Conservation (phyloP, 2,888 invertebrate genomes). For the Ceramica pisi region DNA sequence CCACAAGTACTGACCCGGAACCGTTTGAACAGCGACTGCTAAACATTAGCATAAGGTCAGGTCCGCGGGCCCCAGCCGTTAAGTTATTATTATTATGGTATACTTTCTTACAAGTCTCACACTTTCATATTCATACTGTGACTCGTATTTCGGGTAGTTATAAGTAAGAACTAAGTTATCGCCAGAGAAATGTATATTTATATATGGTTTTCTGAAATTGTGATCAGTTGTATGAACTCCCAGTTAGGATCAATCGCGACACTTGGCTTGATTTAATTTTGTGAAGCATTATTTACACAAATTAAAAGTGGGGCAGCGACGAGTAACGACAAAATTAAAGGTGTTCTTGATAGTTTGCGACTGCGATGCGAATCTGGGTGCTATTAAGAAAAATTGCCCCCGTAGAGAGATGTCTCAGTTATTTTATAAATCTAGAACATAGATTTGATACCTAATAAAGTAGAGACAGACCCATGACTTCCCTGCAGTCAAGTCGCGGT, state of each 20-base stretch:
- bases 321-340: no score
- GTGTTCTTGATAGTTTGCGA: no score
- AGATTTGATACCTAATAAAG: background rate
- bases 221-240: background rate
- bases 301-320: no score
- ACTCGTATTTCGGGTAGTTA: background rate
- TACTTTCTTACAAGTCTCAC: slow-evolving; percentile 32
- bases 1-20: slow-evolving; percentile 37
- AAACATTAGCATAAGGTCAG: slow-evolving; percentile 52
- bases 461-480: background rate
- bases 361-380: no score
- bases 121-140: slow-evolving; percentile 36
- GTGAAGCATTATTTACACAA: no score
- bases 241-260: no score
- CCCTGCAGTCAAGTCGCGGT: background rate
- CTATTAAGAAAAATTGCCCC: no score
- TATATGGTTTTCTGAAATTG: background rate
- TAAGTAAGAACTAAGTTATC: background rate
- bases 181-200: no score
- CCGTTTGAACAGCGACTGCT: slow-evolving; percentile 7
- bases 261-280: no score
- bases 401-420: no score
- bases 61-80: background rate
- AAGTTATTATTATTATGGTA: slow-evolving; percentile 31
- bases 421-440: background rate